Percentiles rank a stretch among this genome's conserved stretches.
These are phyloP conservation scores for Ecdyonurus torrentis DNA, from an alignment of 2,888 invertebrate genomes.

Conservation along the genomic window DNA sequence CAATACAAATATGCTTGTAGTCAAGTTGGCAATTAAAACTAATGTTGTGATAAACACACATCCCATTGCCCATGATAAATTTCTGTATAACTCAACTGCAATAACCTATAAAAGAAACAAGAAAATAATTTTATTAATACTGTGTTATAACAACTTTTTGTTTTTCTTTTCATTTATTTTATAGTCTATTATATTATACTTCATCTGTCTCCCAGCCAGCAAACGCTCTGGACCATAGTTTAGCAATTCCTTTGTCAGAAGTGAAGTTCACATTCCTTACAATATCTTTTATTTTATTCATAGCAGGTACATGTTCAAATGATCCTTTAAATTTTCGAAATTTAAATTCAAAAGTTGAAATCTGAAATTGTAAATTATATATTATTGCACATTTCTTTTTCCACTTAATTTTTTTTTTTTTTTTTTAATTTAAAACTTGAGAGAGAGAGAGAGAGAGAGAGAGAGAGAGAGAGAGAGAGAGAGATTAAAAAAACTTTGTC, in stretches of 20 bases:
- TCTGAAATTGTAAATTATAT: constrained; percentile 12
- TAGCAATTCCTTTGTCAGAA: constrained; percentile 10
- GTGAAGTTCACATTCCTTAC: constrained; percentile 12
- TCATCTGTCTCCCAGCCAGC: constrained; percentile 20
- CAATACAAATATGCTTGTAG: constrained; percentile 3
- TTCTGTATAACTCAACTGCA: constrained; percentile 5
- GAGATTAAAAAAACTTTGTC: too few relatives aligned
- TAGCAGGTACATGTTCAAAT: constrained; percentile 20
- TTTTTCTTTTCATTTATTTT: too few relatives aligned
- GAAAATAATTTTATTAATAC: not conserved
- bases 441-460: too few relatives aligned
- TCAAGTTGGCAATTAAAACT: constrained; percentile 4
- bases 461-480: too few relatives aligned
- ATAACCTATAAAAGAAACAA: constrained; percentile 4
- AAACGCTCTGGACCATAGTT: constrained; percentile 17
- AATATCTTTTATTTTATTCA: constrained; percentile 18
- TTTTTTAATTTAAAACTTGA: too few relatives aligned
- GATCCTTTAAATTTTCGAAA: constrained; percentile 18
- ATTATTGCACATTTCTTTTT: not conserved
- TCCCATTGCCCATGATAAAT: constrained; percentile 5
- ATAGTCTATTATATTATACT: too few relatives aligned
- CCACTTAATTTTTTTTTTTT: too few relatives aligned
- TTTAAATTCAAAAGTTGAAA: constrained; percentile 17
- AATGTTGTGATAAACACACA: constrained; percentile 9
- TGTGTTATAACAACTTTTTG: too few relatives aligned